Evolutionary conservation across 2,113 vertebrate species (phyloP).

Genomic region (Pardalotus punctatus): DNA sequence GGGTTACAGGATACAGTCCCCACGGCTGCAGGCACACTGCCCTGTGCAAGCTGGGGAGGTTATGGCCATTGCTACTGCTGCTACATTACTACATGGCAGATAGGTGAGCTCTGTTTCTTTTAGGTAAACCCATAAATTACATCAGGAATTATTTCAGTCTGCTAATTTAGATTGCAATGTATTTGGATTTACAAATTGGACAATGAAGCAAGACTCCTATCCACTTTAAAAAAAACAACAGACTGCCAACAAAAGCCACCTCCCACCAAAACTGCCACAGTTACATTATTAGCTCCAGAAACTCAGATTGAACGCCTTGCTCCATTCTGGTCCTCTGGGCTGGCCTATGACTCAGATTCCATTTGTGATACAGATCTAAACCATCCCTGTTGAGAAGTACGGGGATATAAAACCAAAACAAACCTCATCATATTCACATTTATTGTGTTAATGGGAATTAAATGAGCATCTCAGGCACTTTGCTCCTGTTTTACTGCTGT

Average conservation of each 20-base stretch:
- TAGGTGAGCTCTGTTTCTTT: background rate
- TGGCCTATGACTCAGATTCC: background rate
- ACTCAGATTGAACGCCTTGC: background rate
- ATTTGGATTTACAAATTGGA: background rate
- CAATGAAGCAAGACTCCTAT: background rate
- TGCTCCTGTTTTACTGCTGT: background rate
- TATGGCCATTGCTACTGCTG: background rate
- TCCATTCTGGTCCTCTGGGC: background rate
- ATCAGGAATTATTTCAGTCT: background rate
- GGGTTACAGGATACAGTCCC: background rate
- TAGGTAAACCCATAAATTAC: background rate
- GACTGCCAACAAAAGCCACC: background rate
- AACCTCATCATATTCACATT: background rate
- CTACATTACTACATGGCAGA: background rate
- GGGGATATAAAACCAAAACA: background rate
- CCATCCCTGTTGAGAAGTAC: background rate
- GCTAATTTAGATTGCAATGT: background rate
- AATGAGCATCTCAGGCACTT: background rate
- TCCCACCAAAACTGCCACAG: background rate
- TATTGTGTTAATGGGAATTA: background rate
- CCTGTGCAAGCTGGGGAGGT: accelerated
- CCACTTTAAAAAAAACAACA: background rate
- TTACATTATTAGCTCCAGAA: background rate
- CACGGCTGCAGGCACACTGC: background rate
- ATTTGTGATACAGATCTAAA: background rate